phyloP scores from a whole-genome alignment of 2,888 invertebrate genomes.

The Chymomyza caudatula region DNA sequence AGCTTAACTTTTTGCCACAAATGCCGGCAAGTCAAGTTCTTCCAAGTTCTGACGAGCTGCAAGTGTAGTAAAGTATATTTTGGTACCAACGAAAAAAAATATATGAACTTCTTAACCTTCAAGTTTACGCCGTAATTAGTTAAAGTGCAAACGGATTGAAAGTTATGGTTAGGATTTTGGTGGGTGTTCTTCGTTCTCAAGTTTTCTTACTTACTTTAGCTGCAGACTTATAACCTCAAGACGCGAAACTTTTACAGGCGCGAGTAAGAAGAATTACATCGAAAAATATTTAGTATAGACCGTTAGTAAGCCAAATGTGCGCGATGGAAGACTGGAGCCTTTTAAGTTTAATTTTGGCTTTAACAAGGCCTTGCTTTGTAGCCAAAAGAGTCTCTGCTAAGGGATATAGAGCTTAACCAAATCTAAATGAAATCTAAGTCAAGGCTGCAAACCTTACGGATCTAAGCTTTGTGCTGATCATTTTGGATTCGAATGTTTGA shows the following conservation, averaged over 20 bases:
- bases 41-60: slow-evolving; percentile 14
- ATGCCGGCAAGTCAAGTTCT: slow-evolving; percentile 40
- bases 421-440: neutral
- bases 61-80: neutral
- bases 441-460: neutral
- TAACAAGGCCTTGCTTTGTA: slow-evolving; percentile 40
- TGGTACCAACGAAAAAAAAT: neutral
- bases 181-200: neutral
- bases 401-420: neutral
- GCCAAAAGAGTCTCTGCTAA: neutral
- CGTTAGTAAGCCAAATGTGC: neutral
- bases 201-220: slow-evolving; percentile 27
- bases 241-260: slow-evolving; percentile 61
- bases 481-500: no score
- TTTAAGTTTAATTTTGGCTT: neutral
- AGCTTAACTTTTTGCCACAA: slow-evolving; percentile 36
- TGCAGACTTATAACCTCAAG: slow-evolving; percentile 18
- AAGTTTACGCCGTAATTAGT: neutral
- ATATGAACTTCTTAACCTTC: neutral
- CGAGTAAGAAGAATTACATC: slow-evolving; percentile 67
- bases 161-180: neutral
- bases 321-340: slow-evolving; percentile 64
- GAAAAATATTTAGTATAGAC: slow-evolving; percentile 38
- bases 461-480: no score
- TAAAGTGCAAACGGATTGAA: neutral